These are phyloP conservation scores for Nephrotoma guestfalica DNA, from an alignment of 2,888 invertebrate species.

Conservation along the genomic window DNA sequence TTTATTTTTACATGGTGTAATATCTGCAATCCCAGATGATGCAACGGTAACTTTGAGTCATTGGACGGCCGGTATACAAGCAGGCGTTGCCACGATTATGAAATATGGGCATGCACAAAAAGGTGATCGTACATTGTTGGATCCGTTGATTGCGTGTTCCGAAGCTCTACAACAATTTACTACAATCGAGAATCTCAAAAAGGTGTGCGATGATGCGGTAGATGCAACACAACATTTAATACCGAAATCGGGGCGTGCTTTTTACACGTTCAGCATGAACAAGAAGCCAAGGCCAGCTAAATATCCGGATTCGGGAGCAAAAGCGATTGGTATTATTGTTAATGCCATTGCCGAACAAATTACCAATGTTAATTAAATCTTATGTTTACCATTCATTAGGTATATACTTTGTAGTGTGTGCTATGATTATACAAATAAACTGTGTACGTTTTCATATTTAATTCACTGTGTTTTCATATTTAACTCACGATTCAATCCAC, in stretches of 20 bases:
- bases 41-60: background rate
- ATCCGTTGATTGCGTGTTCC: constrained; percentile 12
- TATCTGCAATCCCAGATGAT: constrained; percentile 31
- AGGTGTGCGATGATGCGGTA: constrained; percentile 1
- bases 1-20: constrained; percentile 53
- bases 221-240: background rate
- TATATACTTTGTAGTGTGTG: too few species aligned
- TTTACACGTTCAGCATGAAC: constrained; percentile 19
- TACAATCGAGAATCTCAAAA: background rate
- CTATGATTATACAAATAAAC: too few species aligned
- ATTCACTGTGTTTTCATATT: too few species aligned
- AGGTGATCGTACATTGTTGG: constrained; percentile 65
- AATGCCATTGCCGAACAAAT: background rate
- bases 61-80: constrained; percentile 41
- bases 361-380: background rate
- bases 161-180: constrained; percentile 3
- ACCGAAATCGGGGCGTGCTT: constrained; percentile 30
- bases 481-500: too few species aligned
- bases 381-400: too few species aligned
- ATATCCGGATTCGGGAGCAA: background rate
- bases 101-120: constrained; percentile 57
- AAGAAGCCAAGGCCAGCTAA: too few species aligned
- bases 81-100: constrained; percentile 42
- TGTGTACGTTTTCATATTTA: too few species aligned
- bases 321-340: background rate